Percentiles rank a stretch among this genome's conserved stretches.
These are phyloP conservation scores for Momotus momota DNA, from an alignment of 2,797 vertebrate genomes.

Conservation along the genomic window DNA sequence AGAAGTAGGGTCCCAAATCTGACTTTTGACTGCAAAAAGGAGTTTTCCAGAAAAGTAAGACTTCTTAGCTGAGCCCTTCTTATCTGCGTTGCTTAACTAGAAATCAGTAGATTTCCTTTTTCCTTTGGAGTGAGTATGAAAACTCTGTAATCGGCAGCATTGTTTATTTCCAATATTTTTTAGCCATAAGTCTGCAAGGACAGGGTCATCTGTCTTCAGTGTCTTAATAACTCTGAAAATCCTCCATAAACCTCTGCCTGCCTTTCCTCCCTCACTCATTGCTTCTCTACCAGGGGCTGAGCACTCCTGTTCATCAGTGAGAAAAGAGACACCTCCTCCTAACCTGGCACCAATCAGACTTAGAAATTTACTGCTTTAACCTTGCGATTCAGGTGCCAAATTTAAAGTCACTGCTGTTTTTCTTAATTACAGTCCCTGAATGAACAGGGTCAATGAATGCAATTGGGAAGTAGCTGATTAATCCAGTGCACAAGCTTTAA, in stretches of 20 bases:
- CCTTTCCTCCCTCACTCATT: not conserved
- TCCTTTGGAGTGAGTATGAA: not conserved
- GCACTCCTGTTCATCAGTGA: not conserved
- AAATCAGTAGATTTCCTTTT: not conserved
- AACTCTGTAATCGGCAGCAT: not conserved
- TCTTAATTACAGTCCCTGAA: slow-evolving; percentile 60
- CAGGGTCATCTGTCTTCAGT: not conserved
- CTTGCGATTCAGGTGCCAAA: slow-evolving; percentile 52
- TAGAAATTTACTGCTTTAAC: slow-evolving; percentile 51
- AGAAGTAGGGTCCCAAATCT: not conserved
- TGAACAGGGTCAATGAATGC: slow-evolving; percentile 49
- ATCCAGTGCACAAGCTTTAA: slow-evolving; percentile 33
- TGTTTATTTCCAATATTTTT: not conserved
- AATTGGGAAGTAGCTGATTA: slow-evolving; percentile 45
- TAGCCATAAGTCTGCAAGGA: not conserved
- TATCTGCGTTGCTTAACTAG: not conserved
- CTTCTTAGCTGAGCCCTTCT: not conserved
- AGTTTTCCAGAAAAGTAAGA: not conserved
- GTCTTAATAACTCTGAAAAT: not conserved
- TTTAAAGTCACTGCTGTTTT: slow-evolving; percentile 49
- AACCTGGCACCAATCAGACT: slow-evolving; percentile 39
- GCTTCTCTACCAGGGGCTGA: not conserved
- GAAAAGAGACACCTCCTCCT: not conserved
- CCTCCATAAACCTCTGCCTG: not conserved
- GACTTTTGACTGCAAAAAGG: not conserved